Conservation (phyloP, 2,888 invertebrate species). For the Subacronicta megacephala region DNA sequence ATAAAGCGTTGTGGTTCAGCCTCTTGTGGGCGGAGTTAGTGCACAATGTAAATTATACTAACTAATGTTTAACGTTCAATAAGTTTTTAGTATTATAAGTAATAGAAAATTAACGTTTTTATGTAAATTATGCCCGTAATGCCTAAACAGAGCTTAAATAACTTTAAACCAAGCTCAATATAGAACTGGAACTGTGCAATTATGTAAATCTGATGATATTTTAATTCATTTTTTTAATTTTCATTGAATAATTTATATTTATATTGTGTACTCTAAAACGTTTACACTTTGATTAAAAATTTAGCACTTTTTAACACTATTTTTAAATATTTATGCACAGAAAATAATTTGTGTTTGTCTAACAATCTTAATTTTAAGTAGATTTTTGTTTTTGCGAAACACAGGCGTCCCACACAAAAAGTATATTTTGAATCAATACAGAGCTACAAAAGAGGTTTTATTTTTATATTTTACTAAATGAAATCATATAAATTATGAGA, state of each 20-base stretch:
- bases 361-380: slow-evolving; percentile 45
- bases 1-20: no score
- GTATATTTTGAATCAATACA: slow-evolving; percentile 13
- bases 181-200: slow-evolving; percentile 30
- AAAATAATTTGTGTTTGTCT: slow-evolving; percentile 41
- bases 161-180: slow-evolving; percentile 23
- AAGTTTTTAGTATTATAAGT: slow-evolving; percentile 25
- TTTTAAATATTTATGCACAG: slow-evolving; percentile 54
- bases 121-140: slow-evolving; percentile 1
- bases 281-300: slow-evolving; percentile 51
- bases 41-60: slow-evolving; percentile 44
- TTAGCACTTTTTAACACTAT: slow-evolving; percentile 51
- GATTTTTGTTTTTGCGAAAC: slow-evolving; percentile 29
- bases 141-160: slow-evolving; percentile 29
- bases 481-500: not conserved
- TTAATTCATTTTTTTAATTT: slow-evolving; percentile 12
- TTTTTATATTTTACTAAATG: slow-evolving; percentile 23
- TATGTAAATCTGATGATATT: slow-evolving; percentile 34
- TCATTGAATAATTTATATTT: slow-evolving; percentile 36
- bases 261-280: slow-evolving; percentile 37
- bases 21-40: slow-evolving; percentile 17
- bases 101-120: slow-evolving; percentile 15
- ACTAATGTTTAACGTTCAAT: slow-evolving; percentile 27
- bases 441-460: slow-evolving; percentile 14
- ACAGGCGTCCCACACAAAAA: slow-evolving; percentile 35